Percentiles rank a stretch among this genome's conserved stretches.
These are phyloP conservation scores for Anagyrus pseudococci DNA, from an alignment of 2,888 invertebrate genomes.

Conservation along the genomic window DNA sequence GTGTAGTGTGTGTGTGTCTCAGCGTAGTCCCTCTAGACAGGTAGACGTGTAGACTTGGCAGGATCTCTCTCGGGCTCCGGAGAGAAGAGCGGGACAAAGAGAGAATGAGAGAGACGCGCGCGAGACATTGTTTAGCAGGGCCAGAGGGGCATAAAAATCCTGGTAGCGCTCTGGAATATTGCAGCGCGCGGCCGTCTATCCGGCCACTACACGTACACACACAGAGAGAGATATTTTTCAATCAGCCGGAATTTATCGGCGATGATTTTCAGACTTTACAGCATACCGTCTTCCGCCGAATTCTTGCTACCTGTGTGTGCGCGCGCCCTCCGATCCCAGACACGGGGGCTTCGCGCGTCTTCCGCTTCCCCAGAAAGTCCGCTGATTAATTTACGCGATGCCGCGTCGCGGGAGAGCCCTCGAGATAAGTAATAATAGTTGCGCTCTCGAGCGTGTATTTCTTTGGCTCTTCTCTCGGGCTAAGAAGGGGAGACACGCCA, in stretches of 20 bases:
- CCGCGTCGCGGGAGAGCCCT: constrained; percentile 5
- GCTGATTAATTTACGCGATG: constrained; percentile 32
- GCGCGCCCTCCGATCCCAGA: too few relatives aligned
- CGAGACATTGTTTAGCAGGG: constrained; percentile 32
- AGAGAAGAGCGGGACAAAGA: constrained; percentile 32
- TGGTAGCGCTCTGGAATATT: too few relatives aligned
- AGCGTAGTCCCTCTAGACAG: too few relatives aligned
- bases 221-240: constrained; percentile 29
- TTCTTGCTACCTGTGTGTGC: too few relatives aligned
- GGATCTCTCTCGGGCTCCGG: background rate
- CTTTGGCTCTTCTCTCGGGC: too few relatives aligned
- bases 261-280: constrained; percentile 36
- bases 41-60: too few relatives aligned
- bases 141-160: too few relatives aligned
- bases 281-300: constrained; percentile 6
- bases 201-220: too few relatives aligned
- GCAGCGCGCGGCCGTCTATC: constrained; percentile 1
- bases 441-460: too few relatives aligned
- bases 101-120: background rate
- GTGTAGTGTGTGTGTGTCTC: too few relatives aligned
- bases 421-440: constrained; percentile 31
- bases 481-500: too few relatives aligned
- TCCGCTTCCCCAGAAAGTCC: background rate
- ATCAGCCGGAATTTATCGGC: constrained; percentile 39
- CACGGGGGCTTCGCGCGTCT: too few relatives aligned